These are phyloP conservation scores for Ibidorhyncha struthersii DNA, from an alignment of 2,113 vertebrate genomes.

Conservation along the genomic window DNA sequence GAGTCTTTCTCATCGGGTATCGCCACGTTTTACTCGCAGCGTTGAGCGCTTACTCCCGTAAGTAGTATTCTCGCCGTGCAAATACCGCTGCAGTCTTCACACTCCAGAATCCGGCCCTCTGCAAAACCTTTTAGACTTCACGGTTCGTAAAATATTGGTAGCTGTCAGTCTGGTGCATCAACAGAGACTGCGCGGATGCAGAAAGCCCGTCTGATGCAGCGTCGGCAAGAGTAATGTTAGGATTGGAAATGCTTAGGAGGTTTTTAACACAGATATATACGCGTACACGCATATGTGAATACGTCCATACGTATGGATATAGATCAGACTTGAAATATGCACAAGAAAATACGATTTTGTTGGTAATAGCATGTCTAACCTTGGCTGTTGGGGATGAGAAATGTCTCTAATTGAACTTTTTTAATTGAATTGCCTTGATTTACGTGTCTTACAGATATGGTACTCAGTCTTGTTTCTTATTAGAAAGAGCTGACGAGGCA, in stretches of 20 bases:
- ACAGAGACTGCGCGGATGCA: not conserved
- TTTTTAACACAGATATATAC: not conserved
- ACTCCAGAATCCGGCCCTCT: not conserved
- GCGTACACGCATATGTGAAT: not conserved
- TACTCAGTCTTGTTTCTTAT: not conserved
- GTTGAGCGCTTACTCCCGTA: rapidly evolving
- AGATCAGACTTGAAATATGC: not conserved
- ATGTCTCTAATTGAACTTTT: not conserved
- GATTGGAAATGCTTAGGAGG: not conserved
- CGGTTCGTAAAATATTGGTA: not conserved
- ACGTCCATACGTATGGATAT: not conserved
- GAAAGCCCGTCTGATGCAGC: not conserved
- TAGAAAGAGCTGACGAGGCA: not conserved
- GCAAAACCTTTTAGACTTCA: not conserved
- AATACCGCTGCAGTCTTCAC: not conserved
- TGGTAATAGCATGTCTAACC: not conserved
- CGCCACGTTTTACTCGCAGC: not conserved
- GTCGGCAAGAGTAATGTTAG: not conserved
- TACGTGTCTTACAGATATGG: rapidly evolving
- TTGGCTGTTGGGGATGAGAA: not conserved
- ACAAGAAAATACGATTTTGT: not conserved
- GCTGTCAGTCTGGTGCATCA: not conserved
- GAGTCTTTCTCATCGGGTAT: not conserved
- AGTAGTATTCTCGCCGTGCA: not conserved
- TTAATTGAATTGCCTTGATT: not conserved